Conservation (phyloP, 2,888 invertebrate species). For the Calameuta pallipes region DNA sequence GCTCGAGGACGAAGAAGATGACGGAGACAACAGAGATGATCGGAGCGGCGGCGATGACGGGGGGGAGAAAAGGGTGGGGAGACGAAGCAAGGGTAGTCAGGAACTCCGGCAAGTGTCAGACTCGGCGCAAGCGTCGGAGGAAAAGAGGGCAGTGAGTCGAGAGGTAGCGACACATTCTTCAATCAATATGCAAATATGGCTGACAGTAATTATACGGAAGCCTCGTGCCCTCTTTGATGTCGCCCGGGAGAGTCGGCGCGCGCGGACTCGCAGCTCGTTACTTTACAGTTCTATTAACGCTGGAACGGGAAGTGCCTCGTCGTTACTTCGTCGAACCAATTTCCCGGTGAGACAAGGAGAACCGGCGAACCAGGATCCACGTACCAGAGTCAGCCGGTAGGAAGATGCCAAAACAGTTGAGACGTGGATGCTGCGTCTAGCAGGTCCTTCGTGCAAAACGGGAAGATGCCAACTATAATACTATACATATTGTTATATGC, state of each 20-base stretch:
- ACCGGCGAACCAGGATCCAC: too few species aligned
- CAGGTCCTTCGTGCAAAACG: too few species aligned
- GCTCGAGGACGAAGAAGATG: slow-evolving; percentile 14
- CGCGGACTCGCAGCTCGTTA: slow-evolving; percentile 6
- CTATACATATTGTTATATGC: too few species aligned
- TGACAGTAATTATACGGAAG: slow-evolving; percentile 65
- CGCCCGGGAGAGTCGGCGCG: slow-evolving; percentile 15
- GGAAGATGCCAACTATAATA: too few species aligned
- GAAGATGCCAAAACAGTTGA: too few species aligned
- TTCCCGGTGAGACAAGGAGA: not conserved
- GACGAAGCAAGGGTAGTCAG: not conserved
- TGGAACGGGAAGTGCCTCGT: not conserved
- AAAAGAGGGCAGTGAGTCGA: slow-evolving; percentile 56
- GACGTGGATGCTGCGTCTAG: too few species aligned
- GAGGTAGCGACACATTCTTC: slow-evolving; percentile 43
- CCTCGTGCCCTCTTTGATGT: slow-evolving; percentile 63
- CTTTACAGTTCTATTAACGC: slow-evolving; percentile 5
- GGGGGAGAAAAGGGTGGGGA: not conserved
- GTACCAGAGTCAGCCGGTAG: too few species aligned
- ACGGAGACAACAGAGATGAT: slow-evolving; percentile 5
- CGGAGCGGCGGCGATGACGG: not conserved
- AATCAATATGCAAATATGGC: slow-evolving; percentile 65
- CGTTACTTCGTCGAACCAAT: slow-evolving; percentile 3
- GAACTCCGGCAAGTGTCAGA: not conserved
- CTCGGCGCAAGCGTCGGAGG: slow-evolving; percentile 13